phyloP scores from a whole-genome alignment of 2,797 vertebrate genomes.

The Salarias fasciatus region DNA sequence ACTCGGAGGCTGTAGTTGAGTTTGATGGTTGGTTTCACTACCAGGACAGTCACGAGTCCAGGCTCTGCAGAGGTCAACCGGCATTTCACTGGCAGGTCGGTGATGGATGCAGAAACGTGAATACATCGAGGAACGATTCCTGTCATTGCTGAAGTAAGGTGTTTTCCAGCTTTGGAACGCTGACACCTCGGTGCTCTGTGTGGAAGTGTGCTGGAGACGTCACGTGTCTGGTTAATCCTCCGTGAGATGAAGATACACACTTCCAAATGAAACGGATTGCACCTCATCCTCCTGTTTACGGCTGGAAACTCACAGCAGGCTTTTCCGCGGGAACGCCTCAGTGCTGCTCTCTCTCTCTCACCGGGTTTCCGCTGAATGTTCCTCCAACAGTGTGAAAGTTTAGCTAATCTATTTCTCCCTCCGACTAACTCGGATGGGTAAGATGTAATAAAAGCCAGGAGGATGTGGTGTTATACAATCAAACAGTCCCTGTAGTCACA shows the following conservation, averaged over 20 bases:
- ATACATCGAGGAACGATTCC: no score
- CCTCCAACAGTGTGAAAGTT: slow-evolving; percentile 30
- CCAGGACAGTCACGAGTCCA: no score
- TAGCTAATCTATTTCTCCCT: slow-evolving; percentile 40
- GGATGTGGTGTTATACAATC: slow-evolving; percentile 28
- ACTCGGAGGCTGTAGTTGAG: no score
- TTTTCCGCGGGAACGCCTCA: slow-evolving; percentile 1
- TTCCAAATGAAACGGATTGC: slow-evolving; percentile 1
- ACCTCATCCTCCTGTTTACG: background rate
- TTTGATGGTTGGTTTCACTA: no score
- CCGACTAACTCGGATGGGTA: slow-evolving; percentile 16
- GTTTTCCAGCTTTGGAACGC: background rate
- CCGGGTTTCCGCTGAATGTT: slow-evolving; percentile 39
- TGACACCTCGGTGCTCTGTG: slow-evolving; percentile 7
- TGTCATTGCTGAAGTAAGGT: no score
- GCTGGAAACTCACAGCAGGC: background rate
- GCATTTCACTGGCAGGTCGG: no score
- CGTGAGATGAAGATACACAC: background rate
- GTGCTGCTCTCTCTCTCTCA: background rate
- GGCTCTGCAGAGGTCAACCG: no score
- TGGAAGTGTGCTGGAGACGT: slow-evolving; percentile 8
- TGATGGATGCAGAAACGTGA: no score
- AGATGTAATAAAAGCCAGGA: slow-evolving; percentile 31
- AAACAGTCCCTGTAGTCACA: slow-evolving; percentile 21
- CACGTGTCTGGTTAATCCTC: slow-evolving; percentile 1